phyloP scores from a whole-genome alignment of 2,888 invertebrate species.

The Sinelater perroti region DNA sequence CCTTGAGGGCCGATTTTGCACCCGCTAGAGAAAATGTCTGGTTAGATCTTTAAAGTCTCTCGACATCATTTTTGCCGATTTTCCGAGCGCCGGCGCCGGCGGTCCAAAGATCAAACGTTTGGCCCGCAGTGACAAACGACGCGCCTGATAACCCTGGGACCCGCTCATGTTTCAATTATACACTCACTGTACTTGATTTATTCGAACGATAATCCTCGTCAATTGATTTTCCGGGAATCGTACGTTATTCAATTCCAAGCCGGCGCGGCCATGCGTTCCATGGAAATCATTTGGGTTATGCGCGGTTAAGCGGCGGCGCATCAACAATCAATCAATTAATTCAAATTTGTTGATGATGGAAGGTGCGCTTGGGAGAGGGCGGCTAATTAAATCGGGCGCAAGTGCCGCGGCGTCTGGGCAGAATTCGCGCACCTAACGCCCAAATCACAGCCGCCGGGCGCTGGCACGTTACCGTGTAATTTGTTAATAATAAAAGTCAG shows the following conservation, averaged over 20 bases:
- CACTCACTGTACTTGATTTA: constrained; percentile 42
- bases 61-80: not conserved
- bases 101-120: constrained; percentile 24
- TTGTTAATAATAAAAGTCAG: constrained; percentile 22
- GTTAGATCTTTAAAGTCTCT: too few relatives aligned
- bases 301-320: too few relatives aligned
- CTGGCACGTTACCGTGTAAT: constrained; percentile 15
- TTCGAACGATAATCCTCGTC: constrained; percentile 36
- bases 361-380: too few relatives aligned
- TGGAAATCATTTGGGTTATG: too few relatives aligned
- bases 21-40: too few relatives aligned
- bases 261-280: too few relatives aligned
- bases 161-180: constrained; percentile 49
- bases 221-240: constrained; percentile 33
- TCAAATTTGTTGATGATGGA: too few relatives aligned
- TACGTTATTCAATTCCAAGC: constrained; percentile 14
- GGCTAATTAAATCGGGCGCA: too few relatives aligned
- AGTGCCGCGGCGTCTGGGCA: not conserved
- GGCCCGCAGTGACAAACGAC: constrained; percentile 44
- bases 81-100: not conserved
- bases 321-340: too few relatives aligned
- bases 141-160: constrained; percentile 47
- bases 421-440: too few relatives aligned
- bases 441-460: constrained; percentile 12
- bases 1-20: too few relatives aligned